Evolutionary conservation across 2,888 invertebrate species (phyloP), one percentile per base, ranked within the genome.

Genomic region (Lasiommata megera): DNA sequence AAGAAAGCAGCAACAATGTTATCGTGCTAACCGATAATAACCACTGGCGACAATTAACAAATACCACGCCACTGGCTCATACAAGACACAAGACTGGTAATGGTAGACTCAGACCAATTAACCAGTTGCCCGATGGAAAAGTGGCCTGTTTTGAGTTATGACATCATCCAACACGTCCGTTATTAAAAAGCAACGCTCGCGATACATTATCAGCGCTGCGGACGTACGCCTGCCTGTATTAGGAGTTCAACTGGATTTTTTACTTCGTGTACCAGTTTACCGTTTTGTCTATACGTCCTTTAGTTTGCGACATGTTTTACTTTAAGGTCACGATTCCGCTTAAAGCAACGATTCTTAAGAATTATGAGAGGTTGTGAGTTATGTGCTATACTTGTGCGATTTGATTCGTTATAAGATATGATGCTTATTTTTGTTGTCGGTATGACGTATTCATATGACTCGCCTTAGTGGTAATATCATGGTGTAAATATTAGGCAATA

Each of bases 71-170:
- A 79, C 79, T 82, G 72, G 70, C 74, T 82, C 82, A 79, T 71
- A 72, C 73, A 63, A 68, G 72, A 67, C 67, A 72, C 73, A 63
- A 68, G 72, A 67, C 67, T 68, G 63, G 70, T 84, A 85, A 84
- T 82, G 80, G 80, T 75, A 76, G 76, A 80, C 77, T 76, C 77
- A 66, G 75, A 84, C 74, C 79, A 84, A 85, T 88, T 84, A 84
- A 74, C 72, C 72, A 72, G 74, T 70, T 72, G 61, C 44, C 40
- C 51, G 18, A 43, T 48, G 62, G 54, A 64, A 60, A 62, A 56
- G 44, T 56, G 53, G 43, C 38, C 47, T 47, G 51, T 48, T 53
- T 54, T 55, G 54, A 57, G 29, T 28, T 51, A 60, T 64, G 63
- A 64, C 60, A 62, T 64, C 63, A 64, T 44, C 48, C 16, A 48